Evolutionary conservation across 2,888 invertebrate genomes (phyloP), one percentile per base, ranked within the genome.

Genomic region (Folsomia manolachei): DNA sequence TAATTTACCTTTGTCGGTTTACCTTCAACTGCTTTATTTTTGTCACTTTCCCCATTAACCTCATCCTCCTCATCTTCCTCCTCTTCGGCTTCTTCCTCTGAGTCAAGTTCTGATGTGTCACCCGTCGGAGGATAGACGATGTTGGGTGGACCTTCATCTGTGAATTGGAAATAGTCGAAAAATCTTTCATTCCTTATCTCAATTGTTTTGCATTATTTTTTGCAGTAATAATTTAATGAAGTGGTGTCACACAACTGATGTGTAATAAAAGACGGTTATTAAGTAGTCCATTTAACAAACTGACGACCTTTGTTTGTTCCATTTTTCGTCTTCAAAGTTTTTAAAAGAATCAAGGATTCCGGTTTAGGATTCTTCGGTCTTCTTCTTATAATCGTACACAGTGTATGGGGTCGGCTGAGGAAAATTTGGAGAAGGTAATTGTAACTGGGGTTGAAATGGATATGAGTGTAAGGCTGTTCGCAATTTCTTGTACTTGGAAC

Each of bases 51-150:
- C 18, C 7, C 27, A 14, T 64, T 24, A 63, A 23, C 63, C 1
- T 64, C 51, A 27, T 66, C 65, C 51, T 66, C 65, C 4, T 67
- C 67, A n/a, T n/a, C n/a, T n/a, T n/a, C n/a, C 2, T 67, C 67
- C 23, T 67, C 67, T 1, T 67, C 67, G 18, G 24, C 60, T 24
- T 67, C 67, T 7, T 66, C 65, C n/a, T 66, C 39, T 2, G 25
- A 26, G 1, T 66, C 52, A 9, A 51, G 9, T 25, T 67, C 67
- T 26, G 67, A 25, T 7, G 53, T 18, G 21, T 67, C 60, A 26
- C 67, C 67, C 1, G 67, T 67, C 4, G 60, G 56, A 21, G 67
- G 67, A 7, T 19, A 21, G 56, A 52, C 52, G n/a, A 21, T 66
- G 65, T 27, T 26, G 26, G 67, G 25, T 67, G 56, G 56, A 7